Conservation (phyloP, 2,797 vertebrate genomes). For the Labroides dimidiatus region DNA sequence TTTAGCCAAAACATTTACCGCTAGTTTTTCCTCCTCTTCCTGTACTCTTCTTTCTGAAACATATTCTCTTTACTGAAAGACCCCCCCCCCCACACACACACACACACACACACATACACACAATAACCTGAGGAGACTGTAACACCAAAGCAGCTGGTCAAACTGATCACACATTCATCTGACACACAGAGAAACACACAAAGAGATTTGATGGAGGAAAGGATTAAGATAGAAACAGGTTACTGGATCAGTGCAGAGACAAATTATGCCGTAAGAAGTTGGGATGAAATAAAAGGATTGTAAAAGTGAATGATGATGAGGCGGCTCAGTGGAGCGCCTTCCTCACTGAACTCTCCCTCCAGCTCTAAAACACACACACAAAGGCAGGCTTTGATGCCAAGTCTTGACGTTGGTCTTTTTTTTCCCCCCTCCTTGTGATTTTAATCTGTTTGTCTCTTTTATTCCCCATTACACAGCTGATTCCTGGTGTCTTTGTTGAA, state of each 20-base stretch:
- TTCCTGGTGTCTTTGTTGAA: conserved; percentile 30
- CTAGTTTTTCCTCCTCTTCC: not conserved
- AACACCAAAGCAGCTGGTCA: conserved; percentile 51
- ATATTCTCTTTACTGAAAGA: too few relatives aligned
- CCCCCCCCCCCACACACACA: too few relatives aligned
- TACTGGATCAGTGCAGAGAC: conserved; percentile 3
- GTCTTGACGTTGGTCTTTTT: conserved; percentile 24
- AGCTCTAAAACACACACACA: conserved; percentile 23
- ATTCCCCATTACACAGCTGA: conserved; percentile 27
- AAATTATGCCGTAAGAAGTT: conserved; percentile 21
- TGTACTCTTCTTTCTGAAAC: too few relatives aligned
- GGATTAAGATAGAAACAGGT: conserved; percentile 31
- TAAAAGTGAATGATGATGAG: conserved; percentile 29
- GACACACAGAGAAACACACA: not conserved
- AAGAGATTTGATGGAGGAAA: conserved; percentile 11
- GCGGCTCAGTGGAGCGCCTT: conserved; percentile 3
- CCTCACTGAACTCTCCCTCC: conserved; percentile 5
- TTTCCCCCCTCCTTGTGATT: conserved; percentile 18
- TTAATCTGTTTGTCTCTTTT: conserved; percentile 31
- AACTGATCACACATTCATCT: conserved; percentile 46
- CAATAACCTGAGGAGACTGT: conserved; percentile 28
- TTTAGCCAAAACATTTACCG: not conserved
- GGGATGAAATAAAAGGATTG: conserved; percentile 16
- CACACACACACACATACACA: too few relatives aligned
- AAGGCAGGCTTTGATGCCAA: conserved; percentile 7